Percentiles rank a stretch among this genome's conserved stretches.
phyloP scores from a whole-genome alignment of 2,888 invertebrate genomes.

The Chloroclystis v-ata region DNA sequence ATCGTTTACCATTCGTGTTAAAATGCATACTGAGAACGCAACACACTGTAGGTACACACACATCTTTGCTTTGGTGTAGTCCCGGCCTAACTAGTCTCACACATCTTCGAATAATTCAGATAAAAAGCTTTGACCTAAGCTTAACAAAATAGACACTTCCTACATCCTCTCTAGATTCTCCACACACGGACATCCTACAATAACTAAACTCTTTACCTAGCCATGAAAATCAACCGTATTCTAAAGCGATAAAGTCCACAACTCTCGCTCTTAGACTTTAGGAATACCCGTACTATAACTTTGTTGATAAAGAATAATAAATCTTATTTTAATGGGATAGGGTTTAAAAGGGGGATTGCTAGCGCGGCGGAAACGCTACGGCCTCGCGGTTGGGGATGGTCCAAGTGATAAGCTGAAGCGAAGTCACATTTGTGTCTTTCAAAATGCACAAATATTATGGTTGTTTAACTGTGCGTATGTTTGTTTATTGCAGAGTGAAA shows the following conservation, averaged over 20 bases:
- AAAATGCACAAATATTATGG: background rate
- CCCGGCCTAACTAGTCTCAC: too few relatives aligned
- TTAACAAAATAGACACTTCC: background rate
- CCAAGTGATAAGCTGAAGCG: slow-evolving; percentile 29
- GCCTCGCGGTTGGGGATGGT: slow-evolving; percentile 48
- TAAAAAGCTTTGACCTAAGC: too few relatives aligned
- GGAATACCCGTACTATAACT: too few relatives aligned
- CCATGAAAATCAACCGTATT: slow-evolving; percentile 29
- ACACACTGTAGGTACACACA: too few relatives aligned
- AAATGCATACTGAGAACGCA: too few relatives aligned
- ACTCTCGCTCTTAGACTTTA: background rate
- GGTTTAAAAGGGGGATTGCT: slow-evolving; percentile 26
- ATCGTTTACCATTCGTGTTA: too few relatives aligned
- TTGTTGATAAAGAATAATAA: background rate
- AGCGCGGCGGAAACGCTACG: slow-evolving; percentile 52
- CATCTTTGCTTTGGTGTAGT: too few relatives aligned
- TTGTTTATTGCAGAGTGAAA: background rate
- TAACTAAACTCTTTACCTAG: slow-evolving; percentile 59
- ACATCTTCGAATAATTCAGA: too few relatives aligned
- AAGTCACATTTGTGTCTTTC: background rate
- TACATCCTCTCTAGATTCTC: slow-evolving; percentile 11
- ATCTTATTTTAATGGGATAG: slow-evolving; percentile 5
- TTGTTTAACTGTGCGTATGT: background rate
- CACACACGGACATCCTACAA: slow-evolving; percentile 52
- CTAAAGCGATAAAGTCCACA: slow-evolving; percentile 23